Percentiles rank a stretch among this genome's conserved stretches.
These are phyloP conservation scores for Laterallus jamaicensis DNA, from an alignment of 2,113 vertebrate genomes.

Conservation along the genomic window DNA sequence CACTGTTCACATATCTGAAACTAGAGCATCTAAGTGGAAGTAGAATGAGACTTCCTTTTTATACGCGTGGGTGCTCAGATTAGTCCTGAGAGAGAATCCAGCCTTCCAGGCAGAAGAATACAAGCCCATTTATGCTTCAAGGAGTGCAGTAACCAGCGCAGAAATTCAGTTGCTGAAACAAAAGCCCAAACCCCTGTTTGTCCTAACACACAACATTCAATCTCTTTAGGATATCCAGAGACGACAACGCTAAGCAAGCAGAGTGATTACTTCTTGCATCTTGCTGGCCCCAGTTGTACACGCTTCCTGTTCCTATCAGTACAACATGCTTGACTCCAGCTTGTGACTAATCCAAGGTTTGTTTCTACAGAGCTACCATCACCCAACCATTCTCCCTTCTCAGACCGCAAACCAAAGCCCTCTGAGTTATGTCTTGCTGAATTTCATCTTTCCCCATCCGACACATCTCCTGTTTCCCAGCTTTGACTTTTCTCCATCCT, in stretches of 20 bases:
- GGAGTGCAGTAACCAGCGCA: neutral
- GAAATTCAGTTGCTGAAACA: neutral
- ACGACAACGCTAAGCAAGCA: neutral
- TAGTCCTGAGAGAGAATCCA: neutral
- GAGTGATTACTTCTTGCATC: neutral
- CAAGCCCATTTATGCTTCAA: neutral
- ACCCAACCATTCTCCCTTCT: neutral
- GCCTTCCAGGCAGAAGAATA: neutral
- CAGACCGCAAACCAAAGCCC: neutral
- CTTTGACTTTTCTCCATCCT: neutral
- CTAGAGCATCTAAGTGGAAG: neutral
- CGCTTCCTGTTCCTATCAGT: neutral
- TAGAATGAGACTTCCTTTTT: neutral
- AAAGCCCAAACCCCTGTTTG: neutral
- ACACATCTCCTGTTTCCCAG: neutral
- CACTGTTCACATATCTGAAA: neutral
- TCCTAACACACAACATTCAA: neutral
- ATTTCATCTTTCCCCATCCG: neutral
- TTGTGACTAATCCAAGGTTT: neutral
- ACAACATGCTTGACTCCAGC: neutral
- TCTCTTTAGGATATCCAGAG: neutral
- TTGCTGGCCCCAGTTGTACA: neutral
- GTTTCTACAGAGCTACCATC: neutral
- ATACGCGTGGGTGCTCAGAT: neutral
- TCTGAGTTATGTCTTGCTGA: neutral